A percentile compares a stretch with the other conserved stretches of the same genome.
phyloP scores from a whole-genome alignment of 2,797 vertebrate species.

The Triplophysa bombifrons region DNA sequence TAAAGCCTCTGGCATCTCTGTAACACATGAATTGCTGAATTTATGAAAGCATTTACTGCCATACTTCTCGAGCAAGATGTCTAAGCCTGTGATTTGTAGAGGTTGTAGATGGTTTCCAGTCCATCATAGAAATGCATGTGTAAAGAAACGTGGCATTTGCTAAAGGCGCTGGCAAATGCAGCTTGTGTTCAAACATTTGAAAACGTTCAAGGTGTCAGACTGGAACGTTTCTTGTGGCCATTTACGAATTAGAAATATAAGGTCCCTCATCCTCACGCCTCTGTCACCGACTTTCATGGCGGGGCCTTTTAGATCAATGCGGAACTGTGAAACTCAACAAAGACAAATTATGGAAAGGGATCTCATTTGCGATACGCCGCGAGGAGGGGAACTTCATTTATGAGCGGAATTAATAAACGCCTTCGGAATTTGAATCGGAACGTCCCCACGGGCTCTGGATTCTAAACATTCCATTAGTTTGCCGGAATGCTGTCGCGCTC shows the following conservation, averaged over 20 bases:
- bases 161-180: slow-evolving; percentile 25
- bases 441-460: slow-evolving; percentile 47
- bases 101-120: slow-evolving; percentile 35
- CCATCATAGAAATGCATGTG: slow-evolving; percentile 36
- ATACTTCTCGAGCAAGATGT: slow-evolving; percentile 37
- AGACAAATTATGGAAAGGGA: slow-evolving; percentile 61
- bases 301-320: slow-evolving; percentile 45
- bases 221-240: slow-evolving; percentile 24
- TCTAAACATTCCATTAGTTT: slow-evolving; percentile 58
- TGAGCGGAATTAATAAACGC: slow-evolving; percentile 59
- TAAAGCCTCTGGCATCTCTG: slow-evolving; percentile 28
- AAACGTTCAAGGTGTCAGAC: slow-evolving; percentile 35
- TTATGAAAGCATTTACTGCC: slow-evolving; percentile 46
- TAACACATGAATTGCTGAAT: slow-evolving; percentile 36
- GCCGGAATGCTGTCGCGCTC: slow-evolving; percentile 21
- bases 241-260: slow-evolving; percentile 36
- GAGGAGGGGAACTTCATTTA: slow-evolving; percentile 56
- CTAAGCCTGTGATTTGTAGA: slow-evolving; percentile 38
- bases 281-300: slow-evolving; percentile 36
- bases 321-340: slow-evolving; percentile 49
- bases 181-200: slow-evolving; percentile 39
- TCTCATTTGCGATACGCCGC: slow-evolving; percentile 52
- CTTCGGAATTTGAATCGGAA: slow-evolving; percentile 54
- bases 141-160: slow-evolving; percentile 1
- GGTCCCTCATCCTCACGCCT: slow-evolving; percentile 30